Evolutionary conservation across 2,113 vertebrate genomes (phyloP).

Genomic region (Lathamus discolor): DNA sequence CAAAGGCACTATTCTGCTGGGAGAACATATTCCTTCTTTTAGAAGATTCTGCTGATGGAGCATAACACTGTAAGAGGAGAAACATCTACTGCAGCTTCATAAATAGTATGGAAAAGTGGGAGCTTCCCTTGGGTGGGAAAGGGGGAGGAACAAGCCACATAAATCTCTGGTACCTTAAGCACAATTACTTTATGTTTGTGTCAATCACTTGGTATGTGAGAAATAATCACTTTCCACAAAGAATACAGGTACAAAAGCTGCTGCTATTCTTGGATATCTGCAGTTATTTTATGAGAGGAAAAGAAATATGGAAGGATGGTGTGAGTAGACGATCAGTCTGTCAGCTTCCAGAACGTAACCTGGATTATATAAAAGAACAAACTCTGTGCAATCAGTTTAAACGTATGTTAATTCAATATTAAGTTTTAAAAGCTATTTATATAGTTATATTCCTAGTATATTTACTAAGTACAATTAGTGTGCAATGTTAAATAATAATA

Average conservation of each 20-base stretch:
- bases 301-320: not conserved
- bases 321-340: not conserved
- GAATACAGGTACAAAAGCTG: not conserved
- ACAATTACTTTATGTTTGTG: slow-evolving; percentile 11
- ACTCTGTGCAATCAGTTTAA: not conserved
- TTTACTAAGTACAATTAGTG: not conserved
- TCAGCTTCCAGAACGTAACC: not conserved
- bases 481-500: not conserved
- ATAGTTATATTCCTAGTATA: not conserved
- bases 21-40: not conserved
- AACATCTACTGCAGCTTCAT: not conserved
- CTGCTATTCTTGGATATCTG: slow-evolving; percentile 23
- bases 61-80: not conserved
- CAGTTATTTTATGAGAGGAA: not conserved
- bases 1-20: not conserved
- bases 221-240: slow-evolving; percentile 38
- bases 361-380: not conserved
- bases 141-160: not conserved
- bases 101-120: not conserved
- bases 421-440: not conserved
- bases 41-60: not conserved
- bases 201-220: slow-evolving; percentile 24
- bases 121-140: not conserved
- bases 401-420: not conserved
- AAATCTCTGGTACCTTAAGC: not conserved